A percentile compares a stretch with the other conserved stretches of the same genome.
Conservation (phyloP, 1,140 invertebrate species). For the Brachionus asplanchnoidis region DNA sequence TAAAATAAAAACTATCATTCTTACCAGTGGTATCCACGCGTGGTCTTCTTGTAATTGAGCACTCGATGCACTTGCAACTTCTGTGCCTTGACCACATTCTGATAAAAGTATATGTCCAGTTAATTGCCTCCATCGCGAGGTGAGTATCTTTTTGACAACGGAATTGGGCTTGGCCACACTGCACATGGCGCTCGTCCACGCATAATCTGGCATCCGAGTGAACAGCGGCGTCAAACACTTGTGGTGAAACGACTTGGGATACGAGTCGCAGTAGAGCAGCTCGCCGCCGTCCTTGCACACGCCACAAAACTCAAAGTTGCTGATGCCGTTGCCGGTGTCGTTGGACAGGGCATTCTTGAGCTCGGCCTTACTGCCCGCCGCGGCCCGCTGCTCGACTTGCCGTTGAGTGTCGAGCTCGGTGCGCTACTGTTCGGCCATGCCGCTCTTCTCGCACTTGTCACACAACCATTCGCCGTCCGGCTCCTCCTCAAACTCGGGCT, state of each 20-base stretch:
- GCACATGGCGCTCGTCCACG: constrained; percentile 97
- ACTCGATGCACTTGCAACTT: constrained; percentile 72
- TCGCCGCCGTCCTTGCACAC: constrained; percentile 96
- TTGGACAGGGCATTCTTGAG: constrained; percentile 60
- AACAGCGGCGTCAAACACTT: constrained; percentile 93
- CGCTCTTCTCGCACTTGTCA: constrained; percentile 75
- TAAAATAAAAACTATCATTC: too few species aligned
- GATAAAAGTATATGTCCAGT: constrained; percentile 78
- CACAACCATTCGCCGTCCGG: constrained; percentile 98
- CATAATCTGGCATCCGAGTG: constrained; percentile 79
- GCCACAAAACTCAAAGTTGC: constrained; percentile 89
- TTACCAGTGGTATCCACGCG: constrained; percentile 72
- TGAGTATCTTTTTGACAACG: constrained; percentile 88
- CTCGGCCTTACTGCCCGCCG: constrained; percentile 48
- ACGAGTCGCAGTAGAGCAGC: constrained; percentile 92
- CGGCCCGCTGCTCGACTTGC: not conserved
- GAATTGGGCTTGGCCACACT: constrained; percentile 68
- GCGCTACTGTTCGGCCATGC: constrained; percentile 57
- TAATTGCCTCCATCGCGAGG: constrained; percentile 70
- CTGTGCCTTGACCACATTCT: constrained; percentile 92
- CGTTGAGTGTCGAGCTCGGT: not conserved
- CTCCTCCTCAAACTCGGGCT: constrained; percentile 94
- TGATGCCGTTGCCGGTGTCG: constrained; percentile 70
- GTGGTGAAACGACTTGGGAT: constrained; percentile 93
- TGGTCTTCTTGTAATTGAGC: constrained; percentile 62